Conservation (phyloP, 2,797 vertebrate species). For the Uromys caudimaculatus region DNA sequence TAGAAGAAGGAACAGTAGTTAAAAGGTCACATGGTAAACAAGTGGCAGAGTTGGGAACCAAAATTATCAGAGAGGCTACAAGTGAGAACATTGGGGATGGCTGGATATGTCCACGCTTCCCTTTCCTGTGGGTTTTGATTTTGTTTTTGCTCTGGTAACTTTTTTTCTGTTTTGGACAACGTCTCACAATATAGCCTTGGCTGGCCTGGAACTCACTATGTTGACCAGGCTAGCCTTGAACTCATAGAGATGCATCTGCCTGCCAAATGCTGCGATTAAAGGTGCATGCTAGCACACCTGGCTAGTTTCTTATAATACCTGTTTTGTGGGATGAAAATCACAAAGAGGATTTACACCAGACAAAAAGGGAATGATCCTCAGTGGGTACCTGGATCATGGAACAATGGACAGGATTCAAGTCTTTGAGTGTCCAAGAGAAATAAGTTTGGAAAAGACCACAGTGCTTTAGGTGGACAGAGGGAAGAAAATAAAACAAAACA, state of each 20-base stretch:
- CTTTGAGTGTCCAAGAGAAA: background rate
- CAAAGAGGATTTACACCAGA: background rate
- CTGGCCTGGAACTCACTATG: background rate
- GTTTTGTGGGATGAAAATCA: background rate
- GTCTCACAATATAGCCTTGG: background rate
- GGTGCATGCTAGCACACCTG: background rate
- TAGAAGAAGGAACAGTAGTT: background rate
- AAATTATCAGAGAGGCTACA: background rate
- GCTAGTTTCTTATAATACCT: background rate
- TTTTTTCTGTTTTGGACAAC: background rate
- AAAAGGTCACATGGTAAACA: background rate
- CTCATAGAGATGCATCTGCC: background rate
- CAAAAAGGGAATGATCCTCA: background rate
- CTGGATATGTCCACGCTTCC: background rate
- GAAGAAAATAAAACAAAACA: background rate
- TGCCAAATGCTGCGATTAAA: background rate
- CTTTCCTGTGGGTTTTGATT: background rate
- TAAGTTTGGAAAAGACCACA: background rate
- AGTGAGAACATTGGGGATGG: background rate
- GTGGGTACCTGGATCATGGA: background rate
- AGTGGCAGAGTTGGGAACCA: background rate
- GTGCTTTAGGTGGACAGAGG: background rate
- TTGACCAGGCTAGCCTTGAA: background rate
- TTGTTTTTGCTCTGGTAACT: background rate
- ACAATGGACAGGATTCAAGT: background rate